Conservation (phyloP, 2,888 invertebrate genomes). For the Drosophila anceps region DNA sequence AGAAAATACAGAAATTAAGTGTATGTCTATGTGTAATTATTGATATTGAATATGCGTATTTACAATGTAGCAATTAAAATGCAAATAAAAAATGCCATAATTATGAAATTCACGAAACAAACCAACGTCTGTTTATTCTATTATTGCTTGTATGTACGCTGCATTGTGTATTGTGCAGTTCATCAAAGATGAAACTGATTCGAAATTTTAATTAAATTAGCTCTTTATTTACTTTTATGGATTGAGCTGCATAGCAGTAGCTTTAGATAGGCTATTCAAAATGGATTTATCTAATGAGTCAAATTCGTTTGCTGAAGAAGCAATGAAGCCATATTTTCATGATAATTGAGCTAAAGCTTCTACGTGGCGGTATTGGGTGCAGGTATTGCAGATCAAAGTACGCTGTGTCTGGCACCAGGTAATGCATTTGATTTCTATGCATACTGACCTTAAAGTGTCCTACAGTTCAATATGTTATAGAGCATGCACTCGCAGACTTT, state of each 20-base stretch:
- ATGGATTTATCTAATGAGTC: fast-evolving
- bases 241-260: neutral
- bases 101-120: slow-evolving; percentile 73
- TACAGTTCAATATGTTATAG: no score
- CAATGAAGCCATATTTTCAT: neutral
- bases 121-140: slow-evolving; percentile 10
- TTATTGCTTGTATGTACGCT: neutral
- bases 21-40: slow-evolving; percentile 79
- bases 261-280: neutral
- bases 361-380: no score
- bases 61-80: slow-evolving; percentile 77
- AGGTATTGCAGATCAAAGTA: no score
- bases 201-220: slow-evolving; percentile 10
- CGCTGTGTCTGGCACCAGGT: no score
- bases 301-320: neutral
- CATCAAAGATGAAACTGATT: slow-evolving; percentile 15
- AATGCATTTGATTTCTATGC: no score
- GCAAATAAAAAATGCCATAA: slow-evolving; percentile 80
- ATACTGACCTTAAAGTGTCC: no score
- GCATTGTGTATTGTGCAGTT: neutral
- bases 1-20: slow-evolving; percentile 55
- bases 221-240: neutral
- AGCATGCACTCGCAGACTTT: no score
- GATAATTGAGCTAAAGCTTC: neutral
- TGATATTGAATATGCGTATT: slow-evolving; percentile 75